Evolutionary conservation across 2,797 vertebrate species (phyloP).

Genomic region (Spheniscus humboldti): DNA sequence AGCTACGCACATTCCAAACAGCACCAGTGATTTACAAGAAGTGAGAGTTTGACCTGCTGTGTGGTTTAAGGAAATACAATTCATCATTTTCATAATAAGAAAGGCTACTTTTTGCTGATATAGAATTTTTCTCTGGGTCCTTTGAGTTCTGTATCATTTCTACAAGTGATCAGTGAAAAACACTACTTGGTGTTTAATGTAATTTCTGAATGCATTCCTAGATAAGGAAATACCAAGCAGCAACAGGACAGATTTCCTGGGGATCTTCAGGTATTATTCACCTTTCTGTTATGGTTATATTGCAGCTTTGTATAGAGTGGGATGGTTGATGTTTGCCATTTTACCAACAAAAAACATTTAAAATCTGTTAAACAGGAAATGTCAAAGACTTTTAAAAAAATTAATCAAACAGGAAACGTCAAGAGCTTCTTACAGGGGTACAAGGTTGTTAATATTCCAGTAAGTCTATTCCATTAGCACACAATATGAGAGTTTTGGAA

Average conservation of each 20-base stretch:
- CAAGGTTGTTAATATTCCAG: background rate
- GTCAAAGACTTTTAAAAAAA: background rate
- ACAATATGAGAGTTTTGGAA: background rate
- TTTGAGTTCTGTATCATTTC: background rate
- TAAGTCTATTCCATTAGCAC: background rate
- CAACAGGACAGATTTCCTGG: background rate
- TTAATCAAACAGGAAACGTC: background rate
- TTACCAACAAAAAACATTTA: background rate
- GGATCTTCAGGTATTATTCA: background rate
- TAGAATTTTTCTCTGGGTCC: background rate
- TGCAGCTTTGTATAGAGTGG: slow-evolving; percentile 9
- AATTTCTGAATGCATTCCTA: background rate
- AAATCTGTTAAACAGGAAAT: slow-evolving; percentile 15
- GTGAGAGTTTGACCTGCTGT: background rate
- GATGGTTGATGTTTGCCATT: background rate
- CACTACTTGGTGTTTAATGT: background rate
- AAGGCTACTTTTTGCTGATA: background rate
- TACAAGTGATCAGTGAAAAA: background rate
- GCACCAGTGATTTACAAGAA: background rate
- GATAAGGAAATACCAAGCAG: background rate
- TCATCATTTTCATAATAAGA: background rate
- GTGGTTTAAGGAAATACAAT: background rate
- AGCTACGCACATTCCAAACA: background rate
- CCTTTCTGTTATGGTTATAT: background rate
- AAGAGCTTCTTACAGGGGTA: background rate